Evolutionary conservation across 2,113 vertebrate genomes (phyloP), one percentile per base, ranked within the genome.

Genomic region (Machaerirhynchus nigripectus): DNA sequence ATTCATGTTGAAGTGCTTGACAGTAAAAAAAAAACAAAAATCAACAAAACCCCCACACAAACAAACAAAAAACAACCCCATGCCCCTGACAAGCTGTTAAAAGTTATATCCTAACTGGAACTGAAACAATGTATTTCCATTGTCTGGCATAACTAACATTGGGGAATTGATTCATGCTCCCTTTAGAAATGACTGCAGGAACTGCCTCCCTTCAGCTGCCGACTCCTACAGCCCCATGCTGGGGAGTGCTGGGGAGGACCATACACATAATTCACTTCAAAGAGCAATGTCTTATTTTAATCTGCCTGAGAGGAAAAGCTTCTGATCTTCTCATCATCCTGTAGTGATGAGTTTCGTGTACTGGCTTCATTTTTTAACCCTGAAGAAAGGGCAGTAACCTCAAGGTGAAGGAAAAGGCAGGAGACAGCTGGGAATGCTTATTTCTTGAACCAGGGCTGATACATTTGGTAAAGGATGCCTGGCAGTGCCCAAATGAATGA

Each of bases 331-430:
- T 42, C 42, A 44, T 44, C 42, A 44, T 67, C 76, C 42, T 63
- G 59, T 55, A 24, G 52, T 64, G 60, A 75, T 87, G 73, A 89
- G 47, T 63, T 7, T 14, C 3, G 0, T 90, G 39, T 73, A 44
- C 40, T 57, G 2, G 20, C 57, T 85, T 35, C 26, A 37, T 92
- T 94, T 95, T 88, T 90, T 50, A 83, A 5, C 55, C 44, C 70
- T 59, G 11, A 39, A 56, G 78, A 79, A 69, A 87, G 63, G 68
- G 53, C 63, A 69, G 42, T 83, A 86, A 76, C 75, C 46, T 85
- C 37, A 92, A 93, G 85, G 55, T 83, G 88, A 90, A 93, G 20
- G 28, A 79, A 40, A 68, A 90, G 65, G 88, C 70, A 95, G 46
- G 28, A 69, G 49, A 57, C 61, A 90, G 76, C 89, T 94, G 63